phyloP scores from a whole-genome alignment of 30 jellyfish, hydroid and myxozoan species.

The Hydra vulgaris region DNA sequence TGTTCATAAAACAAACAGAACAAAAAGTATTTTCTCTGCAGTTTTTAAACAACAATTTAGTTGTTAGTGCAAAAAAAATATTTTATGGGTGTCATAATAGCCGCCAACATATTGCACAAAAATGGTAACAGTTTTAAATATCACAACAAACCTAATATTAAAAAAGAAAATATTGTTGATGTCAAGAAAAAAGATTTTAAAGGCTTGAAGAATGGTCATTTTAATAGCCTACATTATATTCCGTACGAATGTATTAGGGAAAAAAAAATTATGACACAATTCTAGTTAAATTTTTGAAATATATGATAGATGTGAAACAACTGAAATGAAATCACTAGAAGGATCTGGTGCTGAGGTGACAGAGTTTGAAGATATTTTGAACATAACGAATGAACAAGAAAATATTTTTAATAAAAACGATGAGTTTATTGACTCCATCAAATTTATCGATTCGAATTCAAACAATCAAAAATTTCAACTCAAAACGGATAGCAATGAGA shows the following conservation, averaged over 20 bases:
- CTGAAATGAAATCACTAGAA: constrained; percentile 3
- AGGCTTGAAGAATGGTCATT: background rate
- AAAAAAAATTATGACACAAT: background rate
- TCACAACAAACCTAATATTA: background rate
- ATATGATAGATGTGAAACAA: constrained; percentile 2
- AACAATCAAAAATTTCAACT: background rate
- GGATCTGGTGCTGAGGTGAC: constrained; percentile 18
- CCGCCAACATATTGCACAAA: too few species aligned
- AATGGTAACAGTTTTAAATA: too few species aligned
- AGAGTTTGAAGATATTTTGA: constrained; percentile 1
- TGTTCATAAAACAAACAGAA: background rate
- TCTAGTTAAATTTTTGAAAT: constrained; percentile 5
- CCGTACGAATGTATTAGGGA: background rate
- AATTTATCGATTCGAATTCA: too few species aligned
- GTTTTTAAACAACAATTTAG: too few species aligned
- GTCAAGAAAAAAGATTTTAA: background rate
- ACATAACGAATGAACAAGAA: background rate
- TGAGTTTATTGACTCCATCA: background rate
- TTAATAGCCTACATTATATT: background rate
- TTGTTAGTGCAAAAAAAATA: too few species aligned
- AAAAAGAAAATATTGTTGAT: background rate
- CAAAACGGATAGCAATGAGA: background rate
- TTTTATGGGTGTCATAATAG: too few species aligned
- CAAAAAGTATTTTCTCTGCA: background rate
- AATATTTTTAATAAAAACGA: constrained; percentile 2